Evolutionary conservation across 2,888 invertebrate species (phyloP).

Genomic region (Cinara cedri): DNA sequence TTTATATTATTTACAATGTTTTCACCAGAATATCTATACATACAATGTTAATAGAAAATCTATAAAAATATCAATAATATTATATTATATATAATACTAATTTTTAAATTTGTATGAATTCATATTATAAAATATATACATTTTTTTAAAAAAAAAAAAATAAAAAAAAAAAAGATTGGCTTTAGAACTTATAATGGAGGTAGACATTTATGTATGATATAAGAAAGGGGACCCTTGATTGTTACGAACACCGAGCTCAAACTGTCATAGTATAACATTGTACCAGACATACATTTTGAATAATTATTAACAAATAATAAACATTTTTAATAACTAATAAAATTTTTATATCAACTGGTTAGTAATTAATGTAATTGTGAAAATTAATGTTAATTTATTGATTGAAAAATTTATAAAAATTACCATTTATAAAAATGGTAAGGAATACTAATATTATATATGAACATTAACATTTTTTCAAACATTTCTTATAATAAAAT

Average conservation of each 20-base stretch:
- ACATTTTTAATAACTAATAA: background rate
- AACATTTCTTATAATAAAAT: background rate
- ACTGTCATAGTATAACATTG: too few species aligned
- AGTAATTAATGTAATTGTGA: background rate
- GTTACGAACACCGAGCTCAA: too few species aligned
- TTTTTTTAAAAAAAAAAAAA: too few species aligned
- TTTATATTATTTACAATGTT: conserved; percentile 47
- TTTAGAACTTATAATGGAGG: conserved; percentile 19
- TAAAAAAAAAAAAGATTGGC: conserved; percentile 40
- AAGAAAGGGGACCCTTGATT: too few species aligned
- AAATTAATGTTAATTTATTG: background rate
- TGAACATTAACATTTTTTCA: background rate
- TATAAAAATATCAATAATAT: conserved; percentile 43
- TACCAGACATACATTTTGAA: background rate
- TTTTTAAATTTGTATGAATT: conserved; percentile 25
- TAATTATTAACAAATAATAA: background rate
- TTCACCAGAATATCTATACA: conserved; percentile 21
- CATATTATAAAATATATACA: conserved; percentile 35
- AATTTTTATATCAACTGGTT: background rate
- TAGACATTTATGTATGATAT: conserved; percentile 32
- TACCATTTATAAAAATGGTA: too few species aligned
- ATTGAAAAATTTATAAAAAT: background rate
- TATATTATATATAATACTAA: conserved; percentile 18
- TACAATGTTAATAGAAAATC: conserved; percentile 29
- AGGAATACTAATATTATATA: background rate